Conservation (phyloP, 2,888 invertebrate species). For the Adelphocoris suturalis region DNA sequence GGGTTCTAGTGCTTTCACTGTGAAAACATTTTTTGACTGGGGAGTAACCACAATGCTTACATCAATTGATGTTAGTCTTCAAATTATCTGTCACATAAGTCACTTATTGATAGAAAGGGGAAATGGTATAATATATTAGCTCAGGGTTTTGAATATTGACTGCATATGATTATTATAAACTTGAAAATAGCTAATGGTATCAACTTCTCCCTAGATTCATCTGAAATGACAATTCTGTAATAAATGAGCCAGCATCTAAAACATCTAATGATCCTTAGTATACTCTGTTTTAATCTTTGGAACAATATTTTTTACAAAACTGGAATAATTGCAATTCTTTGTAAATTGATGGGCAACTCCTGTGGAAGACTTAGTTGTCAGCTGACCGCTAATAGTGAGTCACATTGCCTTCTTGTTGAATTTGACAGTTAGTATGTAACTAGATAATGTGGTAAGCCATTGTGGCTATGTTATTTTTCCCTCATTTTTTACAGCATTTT, state of each 20-base stretch:
- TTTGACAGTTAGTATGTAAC: conserved; percentile 74
- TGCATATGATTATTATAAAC: too few relatives aligned
- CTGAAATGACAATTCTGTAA: neutral
- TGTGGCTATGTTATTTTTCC: conserved; percentile 71
- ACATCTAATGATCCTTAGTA: neutral
- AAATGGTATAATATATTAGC: too few relatives aligned
- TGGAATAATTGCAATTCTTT: conserved; percentile 64
- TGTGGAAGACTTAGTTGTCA: conserved; percentile 74
- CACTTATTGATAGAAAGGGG: too few relatives aligned
- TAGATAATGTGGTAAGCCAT: conserved; percentile 72
- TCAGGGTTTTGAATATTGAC: too few relatives aligned
- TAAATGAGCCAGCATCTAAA: conserved; percentile 6
- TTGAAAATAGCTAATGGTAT: too few relatives aligned
- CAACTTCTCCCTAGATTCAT: too few relatives aligned
- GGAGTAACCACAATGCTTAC: too few relatives aligned
- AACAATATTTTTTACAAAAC: neutral
- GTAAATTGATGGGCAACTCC: conserved; percentile 53
- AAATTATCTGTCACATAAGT: too few relatives aligned
- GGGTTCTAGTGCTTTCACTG: too few relatives aligned
- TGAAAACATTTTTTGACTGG: too few relatives aligned
- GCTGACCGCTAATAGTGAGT: conserved; percentile 74
- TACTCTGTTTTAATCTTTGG: neutral
- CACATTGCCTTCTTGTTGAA: conserved; percentile 75
- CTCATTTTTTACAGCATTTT: conserved; percentile 60
- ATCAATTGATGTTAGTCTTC: too few relatives aligned